Conservation (phyloP, 92 coral and sea anemone genomes). For the Porites lobata region DNA sequence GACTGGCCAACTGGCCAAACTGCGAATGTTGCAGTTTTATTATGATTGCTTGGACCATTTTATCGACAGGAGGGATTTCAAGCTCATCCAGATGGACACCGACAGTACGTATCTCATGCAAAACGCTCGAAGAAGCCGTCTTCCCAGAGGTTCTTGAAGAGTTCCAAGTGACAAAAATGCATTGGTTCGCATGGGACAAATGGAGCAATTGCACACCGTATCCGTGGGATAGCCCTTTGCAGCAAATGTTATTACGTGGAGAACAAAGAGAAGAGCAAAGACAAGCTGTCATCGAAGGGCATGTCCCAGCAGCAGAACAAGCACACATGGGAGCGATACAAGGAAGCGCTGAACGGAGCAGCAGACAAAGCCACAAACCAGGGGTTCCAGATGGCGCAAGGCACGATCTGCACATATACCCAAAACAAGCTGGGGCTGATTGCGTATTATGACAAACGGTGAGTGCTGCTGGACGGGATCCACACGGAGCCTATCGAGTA, state of each 20-base stretch:
- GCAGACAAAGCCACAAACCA: conserved; percentile 1
- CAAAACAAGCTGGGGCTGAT: conserved; percentile 20
- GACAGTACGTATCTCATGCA: too few species aligned
- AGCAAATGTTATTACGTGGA: not conserved
- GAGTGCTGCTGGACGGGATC: conserved; percentile 42
- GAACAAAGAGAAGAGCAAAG: not conserved
- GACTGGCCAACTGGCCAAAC: too few species aligned
- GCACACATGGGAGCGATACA: conserved; percentile 9
- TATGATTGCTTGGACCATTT: too few species aligned
- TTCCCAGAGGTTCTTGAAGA: too few species aligned
- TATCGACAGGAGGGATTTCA: too few species aligned
- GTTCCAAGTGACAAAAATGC: too few species aligned
- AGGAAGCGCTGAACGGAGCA: not conserved
- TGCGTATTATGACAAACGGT: conserved; percentile 11
- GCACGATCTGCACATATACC: not conserved
- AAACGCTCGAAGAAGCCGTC: too few species aligned
- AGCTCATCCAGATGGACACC: too few species aligned
- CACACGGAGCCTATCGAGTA: conserved; percentile 18
- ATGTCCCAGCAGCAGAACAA: not conserved
- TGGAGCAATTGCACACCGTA: not conserved
- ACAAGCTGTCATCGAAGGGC: not conserved
- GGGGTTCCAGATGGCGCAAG: conserved; percentile 16
- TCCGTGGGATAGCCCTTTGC: not conserved
- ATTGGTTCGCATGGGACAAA: not conserved
- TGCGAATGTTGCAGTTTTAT: too few species aligned